Conservation (phyloP, 2,888 invertebrate genomes). For the Tiphia femorata region DNA sequence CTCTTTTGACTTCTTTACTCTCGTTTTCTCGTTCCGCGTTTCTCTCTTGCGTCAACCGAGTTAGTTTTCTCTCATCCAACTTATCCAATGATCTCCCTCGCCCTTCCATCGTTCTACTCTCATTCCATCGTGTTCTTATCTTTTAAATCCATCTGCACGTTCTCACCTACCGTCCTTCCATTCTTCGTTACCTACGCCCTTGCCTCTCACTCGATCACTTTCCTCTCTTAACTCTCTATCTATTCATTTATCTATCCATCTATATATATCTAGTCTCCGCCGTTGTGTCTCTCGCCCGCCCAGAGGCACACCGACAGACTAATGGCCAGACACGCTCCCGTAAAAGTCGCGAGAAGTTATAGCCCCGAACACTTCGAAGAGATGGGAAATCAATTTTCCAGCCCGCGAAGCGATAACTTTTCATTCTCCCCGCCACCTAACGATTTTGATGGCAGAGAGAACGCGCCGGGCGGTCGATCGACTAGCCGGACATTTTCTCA, state of each 20-base stretch:
- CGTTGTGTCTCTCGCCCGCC: background rate
- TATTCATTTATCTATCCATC: no score
- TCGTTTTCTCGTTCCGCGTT: background rate
- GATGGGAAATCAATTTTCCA: slow-evolving; percentile 33
- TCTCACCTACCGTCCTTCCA: no score
- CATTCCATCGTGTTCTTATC: no score
- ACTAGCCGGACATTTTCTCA: slow-evolving; percentile 11
- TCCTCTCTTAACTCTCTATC: no score
- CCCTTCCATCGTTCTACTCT: no score
- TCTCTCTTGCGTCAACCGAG: background rate
- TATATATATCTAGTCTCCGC: slow-evolving; percentile 10
- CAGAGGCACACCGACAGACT: background rate
- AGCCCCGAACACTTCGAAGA: slow-evolving; percentile 14
- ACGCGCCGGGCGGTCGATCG: slow-evolving; percentile 17
- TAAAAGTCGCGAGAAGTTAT: slow-evolving; percentile 17
- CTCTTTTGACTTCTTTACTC: background rate
- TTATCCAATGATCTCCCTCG: background rate
- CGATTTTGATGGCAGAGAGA: slow-evolving; percentile 25
- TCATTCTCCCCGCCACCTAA: slow-evolving; percentile 25
- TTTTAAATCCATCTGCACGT: no score
- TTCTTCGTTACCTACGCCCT: background rate
- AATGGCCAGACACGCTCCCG: slow-evolving; percentile 6
- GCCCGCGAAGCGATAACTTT: slow-evolving; percentile 27
- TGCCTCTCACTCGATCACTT: background rate
- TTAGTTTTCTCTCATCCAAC: background rate